These are phyloP conservation scores for Xenopus petersii DNA, from an alignment of 2,797 vertebrate genomes.

Conservation along the genomic window DNA sequence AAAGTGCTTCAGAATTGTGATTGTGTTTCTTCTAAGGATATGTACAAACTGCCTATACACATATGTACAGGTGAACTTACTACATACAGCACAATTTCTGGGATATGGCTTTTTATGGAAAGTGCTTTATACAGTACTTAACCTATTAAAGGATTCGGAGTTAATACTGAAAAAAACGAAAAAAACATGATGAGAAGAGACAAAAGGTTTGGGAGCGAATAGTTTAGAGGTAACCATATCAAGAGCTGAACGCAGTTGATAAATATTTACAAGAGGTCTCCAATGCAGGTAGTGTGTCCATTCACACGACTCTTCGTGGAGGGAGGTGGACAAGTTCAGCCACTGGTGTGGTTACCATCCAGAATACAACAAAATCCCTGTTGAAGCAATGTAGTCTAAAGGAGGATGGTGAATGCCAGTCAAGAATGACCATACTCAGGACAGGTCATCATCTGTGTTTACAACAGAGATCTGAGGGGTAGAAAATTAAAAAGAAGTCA, in stretches of 20 bases:
- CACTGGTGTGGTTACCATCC: constrained; percentile 69
- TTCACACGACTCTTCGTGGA: constrained; percentile 67
- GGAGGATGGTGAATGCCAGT: constrained; percentile 46
- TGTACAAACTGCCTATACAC: constrained; percentile 84
- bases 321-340: constrained; percentile 72
- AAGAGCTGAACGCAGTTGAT: constrained; percentile 66
- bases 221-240: constrained; percentile 62
- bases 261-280: constrained; percentile 64
- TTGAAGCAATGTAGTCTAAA: constrained; percentile 56
- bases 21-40: constrained; percentile 69
- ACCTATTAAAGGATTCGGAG: constrained; percentile 54
- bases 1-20: constrained; percentile 97
- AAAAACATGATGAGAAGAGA: constrained; percentile 18
- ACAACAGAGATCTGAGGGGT: constrained; percentile 88
- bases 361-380: constrained; percentile 52
- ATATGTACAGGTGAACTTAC: constrained; percentile 75
- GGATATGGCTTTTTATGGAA: constrained; percentile 77
- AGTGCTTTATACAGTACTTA: constrained; percentile 69
- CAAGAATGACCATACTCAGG: constrained; percentile 63
- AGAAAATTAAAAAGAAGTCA: too few species aligned
- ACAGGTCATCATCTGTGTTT: constrained; percentile 94
- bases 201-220: constrained; percentile 54
- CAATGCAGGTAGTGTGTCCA: constrained; percentile 35
- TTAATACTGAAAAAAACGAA: constrained; percentile 23
- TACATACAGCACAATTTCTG: constrained; percentile 65